These are phyloP conservation scores for Galemys pyrenaicus DNA, from an alignment of 2,113 vertebrate genomes.

Conservation along the genomic window DNA sequence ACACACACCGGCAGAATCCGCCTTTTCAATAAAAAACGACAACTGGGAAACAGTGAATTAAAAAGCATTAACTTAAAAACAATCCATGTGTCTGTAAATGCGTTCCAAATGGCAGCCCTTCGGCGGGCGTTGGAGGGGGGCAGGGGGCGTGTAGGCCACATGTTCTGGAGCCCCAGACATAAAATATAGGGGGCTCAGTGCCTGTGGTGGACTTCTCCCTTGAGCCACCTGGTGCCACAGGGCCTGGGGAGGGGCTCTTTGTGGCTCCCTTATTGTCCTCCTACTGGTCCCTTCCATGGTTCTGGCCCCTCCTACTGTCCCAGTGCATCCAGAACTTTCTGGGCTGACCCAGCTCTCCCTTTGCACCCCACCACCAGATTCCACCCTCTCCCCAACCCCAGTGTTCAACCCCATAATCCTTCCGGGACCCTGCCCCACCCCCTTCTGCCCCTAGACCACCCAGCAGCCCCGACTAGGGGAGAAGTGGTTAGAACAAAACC, in stretches of 20 bases:
- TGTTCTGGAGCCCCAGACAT: constrained; percentile 71
- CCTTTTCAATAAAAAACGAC: constrained; percentile 81
- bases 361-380: not conserved
- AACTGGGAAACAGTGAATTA: constrained; percentile 88
- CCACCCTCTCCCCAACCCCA: no score
- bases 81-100: constrained; percentile 91
- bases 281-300: not conserved
- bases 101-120: constrained; percentile 87
- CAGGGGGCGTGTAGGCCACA: constrained; percentile 30
- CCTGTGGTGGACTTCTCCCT: not conserved
- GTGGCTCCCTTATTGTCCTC: not conserved
- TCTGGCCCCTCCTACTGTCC: not conserved
- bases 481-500: constrained; percentile 83
- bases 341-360: constrained; percentile 61
- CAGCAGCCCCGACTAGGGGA: constrained; percentile 76
- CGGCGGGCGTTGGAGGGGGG: constrained; percentile 40
- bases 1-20: constrained; percentile 77
- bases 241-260: not conserved
- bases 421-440: constrained; percentile 61
- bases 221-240: constrained; percentile 25
- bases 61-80: constrained; percentile 87
- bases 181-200: not conserved
- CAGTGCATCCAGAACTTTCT: not conserved
- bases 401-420: not conserved
- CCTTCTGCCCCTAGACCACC: constrained; percentile 87